Base-by-base conservation (phyloP, 2,888 invertebrate species). In the Elgonia sp. region DNA sequence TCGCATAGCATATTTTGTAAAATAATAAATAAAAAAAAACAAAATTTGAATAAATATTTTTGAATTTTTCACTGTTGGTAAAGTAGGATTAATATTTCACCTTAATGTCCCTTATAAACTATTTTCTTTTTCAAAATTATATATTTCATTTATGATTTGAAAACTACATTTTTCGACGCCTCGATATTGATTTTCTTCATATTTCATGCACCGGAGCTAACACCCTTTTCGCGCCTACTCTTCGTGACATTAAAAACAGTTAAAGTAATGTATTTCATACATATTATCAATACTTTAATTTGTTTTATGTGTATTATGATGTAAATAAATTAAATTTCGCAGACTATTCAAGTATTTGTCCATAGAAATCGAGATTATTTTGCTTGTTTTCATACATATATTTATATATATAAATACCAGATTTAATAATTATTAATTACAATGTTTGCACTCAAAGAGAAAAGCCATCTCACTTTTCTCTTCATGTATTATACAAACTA, bases 131-230 rank as follows among this genome's bases (percentile, higher is more conserved):
- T n/a, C n/a, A n/a, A n/a, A n/a, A n/a, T n/a, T n/a, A n/a, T n/a
- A n/a, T n/a, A n/a, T n/a, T n/a, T n/a, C n/a, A n/a, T n/a, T n/a
- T n/a, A n/a, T n/a, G n/a, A n/a, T n/a, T n/a, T n/a, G n/a, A n/a
- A n/a, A n/a, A n/a, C n/a, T n/a, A n/a, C n/a, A n/a, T n/a, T n/a
- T n/a, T 70, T 72, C 70, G 29, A 84, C 62, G 40, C 65, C 29
- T 88, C 55, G 82, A 88, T 29, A 88, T 85, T 82, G 72, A 79
- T 88, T 88, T 85, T 88, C 73, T 88, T 85, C 85, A 73, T 75
- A 88, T 88, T 88, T 88, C 88, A 86, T 82, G 85, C 88, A 39
- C 67, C 85, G 88, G 85, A 88, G 88, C 82, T 82, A 75, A 85
- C 82, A 73, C 57, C 82, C 69, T 76, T 87, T 87, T 87, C 76